Conservation (phyloP, 2,888 invertebrate genomes). For the Lasius fuliginosus region DNA sequence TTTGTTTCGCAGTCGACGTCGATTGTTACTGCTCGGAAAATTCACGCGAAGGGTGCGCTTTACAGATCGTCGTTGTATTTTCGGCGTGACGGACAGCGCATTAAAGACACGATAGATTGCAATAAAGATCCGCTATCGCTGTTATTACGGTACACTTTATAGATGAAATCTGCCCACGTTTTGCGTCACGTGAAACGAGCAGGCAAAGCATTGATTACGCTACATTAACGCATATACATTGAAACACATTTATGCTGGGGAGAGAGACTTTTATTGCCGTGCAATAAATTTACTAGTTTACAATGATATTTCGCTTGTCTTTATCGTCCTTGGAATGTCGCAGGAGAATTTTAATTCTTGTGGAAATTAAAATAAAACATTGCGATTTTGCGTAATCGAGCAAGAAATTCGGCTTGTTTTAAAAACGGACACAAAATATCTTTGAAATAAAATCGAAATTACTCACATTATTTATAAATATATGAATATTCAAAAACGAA, state of each 20-base stretch:
- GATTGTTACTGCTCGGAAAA: neutral
- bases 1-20: neutral
- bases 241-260: neutral
- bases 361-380: neutral
- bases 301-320: neutral
- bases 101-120: conserved; percentile 47
- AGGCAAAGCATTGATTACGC: conserved; percentile 34
- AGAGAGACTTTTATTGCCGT: conserved; percentile 10
- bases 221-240: conserved; percentile 38
- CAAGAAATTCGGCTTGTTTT: neutral
- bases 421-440: neutral
- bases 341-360: neutral
- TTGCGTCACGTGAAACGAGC: conserved; percentile 36
- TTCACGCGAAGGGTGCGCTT: neutral
- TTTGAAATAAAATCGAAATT: neutral
- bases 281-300: conserved; percentile 18
- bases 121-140: conserved; percentile 51
- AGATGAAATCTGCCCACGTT: conserved; percentile 41
- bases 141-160: conserved; percentile 36
- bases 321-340: neutral
- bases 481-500: neutral
- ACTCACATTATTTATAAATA: neutral
- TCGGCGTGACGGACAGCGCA: conserved; percentile 24
- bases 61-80: conserved; percentile 18
- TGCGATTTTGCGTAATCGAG: neutral